phyloP scores from a whole-genome alignment of 2,888 invertebrate species.

The Orthonevra nobilis region DNA sequence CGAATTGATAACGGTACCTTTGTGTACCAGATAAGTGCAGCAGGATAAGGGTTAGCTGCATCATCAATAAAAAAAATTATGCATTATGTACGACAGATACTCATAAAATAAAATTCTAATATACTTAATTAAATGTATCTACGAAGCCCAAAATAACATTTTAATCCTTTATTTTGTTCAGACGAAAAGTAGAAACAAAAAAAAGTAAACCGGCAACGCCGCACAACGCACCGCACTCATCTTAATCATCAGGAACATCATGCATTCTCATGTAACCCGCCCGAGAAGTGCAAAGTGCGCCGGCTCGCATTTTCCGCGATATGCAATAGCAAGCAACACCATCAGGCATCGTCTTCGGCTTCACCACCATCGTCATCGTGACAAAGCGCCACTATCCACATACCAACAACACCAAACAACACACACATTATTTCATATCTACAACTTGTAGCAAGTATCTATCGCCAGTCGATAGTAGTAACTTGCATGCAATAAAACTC shows the following conservation, averaged over 20 bases:
- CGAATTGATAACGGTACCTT: too few species aligned
- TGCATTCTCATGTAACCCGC: conserved; percentile 39
- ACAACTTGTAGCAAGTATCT: conserved; percentile 8
- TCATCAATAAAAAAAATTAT: too few species aligned
- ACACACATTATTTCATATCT: too few species aligned
- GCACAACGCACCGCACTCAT: conserved; percentile 39
- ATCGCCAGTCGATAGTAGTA: conserved; percentile 47
- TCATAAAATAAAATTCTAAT: too few species aligned
- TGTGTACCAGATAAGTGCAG: too few species aligned
- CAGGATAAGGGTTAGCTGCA: too few species aligned
- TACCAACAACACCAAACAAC: conserved; percentile 22
- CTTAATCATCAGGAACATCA: conserved; percentile 48
- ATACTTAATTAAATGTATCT: not conserved
- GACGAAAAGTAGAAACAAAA: too few species aligned
- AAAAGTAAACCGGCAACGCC: conserved; percentile 41
- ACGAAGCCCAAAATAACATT: not conserved
- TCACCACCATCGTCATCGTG: conserved; percentile 14
- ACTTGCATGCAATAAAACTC: conserved; percentile 55
- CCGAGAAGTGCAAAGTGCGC: conserved; percentile 60
- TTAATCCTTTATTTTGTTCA: too few species aligned
- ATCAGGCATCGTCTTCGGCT: conserved; percentile 21
- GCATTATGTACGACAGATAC: too few species aligned
- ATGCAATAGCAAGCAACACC: conserved; percentile 34
- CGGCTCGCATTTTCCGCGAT: conserved; percentile 62
- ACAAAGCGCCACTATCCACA: conserved; percentile 60